Conservation (phyloP, 2,888 invertebrate genomes). For the Odontocolon sp. region DNA sequence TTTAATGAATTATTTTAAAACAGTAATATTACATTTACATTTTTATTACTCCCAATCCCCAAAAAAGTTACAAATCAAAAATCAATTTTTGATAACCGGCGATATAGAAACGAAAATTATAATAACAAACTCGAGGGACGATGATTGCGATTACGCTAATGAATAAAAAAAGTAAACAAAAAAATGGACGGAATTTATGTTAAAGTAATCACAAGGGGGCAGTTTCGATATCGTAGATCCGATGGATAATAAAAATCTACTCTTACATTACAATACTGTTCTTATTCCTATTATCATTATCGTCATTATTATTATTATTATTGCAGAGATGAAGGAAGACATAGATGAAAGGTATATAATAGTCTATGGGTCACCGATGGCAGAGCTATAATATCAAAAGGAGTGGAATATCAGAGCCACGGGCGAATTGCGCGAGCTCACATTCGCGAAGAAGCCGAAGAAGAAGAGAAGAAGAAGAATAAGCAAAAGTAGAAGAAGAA, state of each 20-base stretch:
- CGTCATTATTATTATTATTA: conserved; percentile 29
- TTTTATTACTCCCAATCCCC: no score
- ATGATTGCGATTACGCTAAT: no score
- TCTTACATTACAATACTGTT: neutral
- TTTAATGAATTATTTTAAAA: no score
- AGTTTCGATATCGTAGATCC: conserved; percentile 33
- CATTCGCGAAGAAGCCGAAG: conserved; percentile 9
- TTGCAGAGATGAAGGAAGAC: conserved; percentile 15
- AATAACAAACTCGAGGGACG: neutral
- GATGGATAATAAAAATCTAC: neutral
- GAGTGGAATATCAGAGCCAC: conserved; percentile 59
- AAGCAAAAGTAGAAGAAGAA: conserved; percentile 20
- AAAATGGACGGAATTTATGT: neutral
- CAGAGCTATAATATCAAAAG: conserved; percentile 54
- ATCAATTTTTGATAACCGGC: no score
- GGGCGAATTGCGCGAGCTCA: conserved; percentile 45
- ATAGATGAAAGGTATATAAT: conserved; percentile 47
- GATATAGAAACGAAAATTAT: neutral
- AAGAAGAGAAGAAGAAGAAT: conserved; percentile 38
- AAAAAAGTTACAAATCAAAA: no score
- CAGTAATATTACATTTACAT: no score
- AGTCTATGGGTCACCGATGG: conserved; percentile 58
- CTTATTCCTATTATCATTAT: conserved; percentile 18
- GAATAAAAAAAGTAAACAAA: neutral
- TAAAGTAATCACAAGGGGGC: neutral